A percentile compares a stretch with the other conserved stretches of the same genome.
phyloP scores from a whole-genome alignment of 1,140 invertebrate genomes.

The Saccostrea echinata region DNA sequence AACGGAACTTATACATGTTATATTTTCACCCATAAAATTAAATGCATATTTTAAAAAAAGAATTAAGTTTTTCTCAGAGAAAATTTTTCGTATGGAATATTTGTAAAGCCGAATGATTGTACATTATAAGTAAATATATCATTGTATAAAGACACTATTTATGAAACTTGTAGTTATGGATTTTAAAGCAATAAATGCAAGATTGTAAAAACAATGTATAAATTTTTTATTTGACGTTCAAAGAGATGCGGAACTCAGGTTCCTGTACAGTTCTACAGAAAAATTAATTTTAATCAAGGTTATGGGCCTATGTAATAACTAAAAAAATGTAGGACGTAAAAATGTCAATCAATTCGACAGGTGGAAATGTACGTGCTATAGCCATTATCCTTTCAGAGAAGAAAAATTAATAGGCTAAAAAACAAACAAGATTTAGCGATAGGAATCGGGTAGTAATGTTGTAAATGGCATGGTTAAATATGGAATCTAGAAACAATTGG shows the following conservation, averaged over 20 bases:
- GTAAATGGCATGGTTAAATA: constrained; percentile 7
- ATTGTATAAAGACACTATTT: background rate
- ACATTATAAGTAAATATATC: background rate
- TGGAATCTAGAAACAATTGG: background rate
- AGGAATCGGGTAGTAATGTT: background rate
- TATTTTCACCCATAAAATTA: background rate
- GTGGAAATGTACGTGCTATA: background rate
- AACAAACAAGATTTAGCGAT: background rate
- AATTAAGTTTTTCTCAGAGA: background rate
- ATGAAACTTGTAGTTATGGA: background rate
- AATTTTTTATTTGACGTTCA: background rate
- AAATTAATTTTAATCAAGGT: background rate
- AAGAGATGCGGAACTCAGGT: background rate
- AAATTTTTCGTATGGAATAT: background rate
- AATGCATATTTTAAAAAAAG: background rate
- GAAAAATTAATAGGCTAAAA: background rate
- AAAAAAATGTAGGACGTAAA: too few relatives aligned
- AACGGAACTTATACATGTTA: background rate
- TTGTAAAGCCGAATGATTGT: background rate
- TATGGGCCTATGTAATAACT: too few relatives aligned
- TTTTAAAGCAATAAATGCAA: background rate
- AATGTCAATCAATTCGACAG: background rate
- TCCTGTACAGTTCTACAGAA: background rate
- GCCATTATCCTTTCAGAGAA: background rate
- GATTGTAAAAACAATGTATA: background rate